Evolutionary conservation across 2,888 invertebrate genomes (phyloP).

Genomic region (Tetheella fluctuosa): DNA sequence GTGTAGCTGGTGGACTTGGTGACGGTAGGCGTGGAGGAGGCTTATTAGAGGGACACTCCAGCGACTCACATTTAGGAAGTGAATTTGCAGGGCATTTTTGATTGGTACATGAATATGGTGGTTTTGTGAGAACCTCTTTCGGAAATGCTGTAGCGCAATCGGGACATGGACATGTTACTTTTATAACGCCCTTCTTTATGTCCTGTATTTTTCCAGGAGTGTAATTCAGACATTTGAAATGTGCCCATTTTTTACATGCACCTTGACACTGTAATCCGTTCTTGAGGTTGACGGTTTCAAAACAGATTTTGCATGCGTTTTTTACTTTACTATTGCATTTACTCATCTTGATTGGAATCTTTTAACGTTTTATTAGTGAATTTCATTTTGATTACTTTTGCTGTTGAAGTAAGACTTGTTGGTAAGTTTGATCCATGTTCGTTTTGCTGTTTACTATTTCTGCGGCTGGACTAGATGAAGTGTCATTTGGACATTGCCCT

Average conservation of each 20-base stretch:
- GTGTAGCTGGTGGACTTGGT: not conserved
- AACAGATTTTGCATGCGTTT: constrained; percentile 62
- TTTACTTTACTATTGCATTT: constrained; percentile 46
- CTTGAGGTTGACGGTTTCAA: constrained; percentile 44
- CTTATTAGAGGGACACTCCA: constrained; percentile 30
- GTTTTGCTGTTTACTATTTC: not conserved
- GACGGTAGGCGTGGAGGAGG: not conserved
- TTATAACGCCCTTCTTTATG: constrained; percentile 55
- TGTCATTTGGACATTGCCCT: not conserved
- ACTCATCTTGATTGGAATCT: constrained; percentile 10
- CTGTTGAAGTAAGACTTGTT: not conserved
- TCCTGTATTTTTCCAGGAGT: constrained; percentile 58
- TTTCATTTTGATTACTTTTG: constrained; percentile 2
- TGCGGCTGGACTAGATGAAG: not conserved
- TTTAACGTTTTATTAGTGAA: not conserved
- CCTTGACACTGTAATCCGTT: constrained; percentile 64
- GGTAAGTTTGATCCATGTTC: not conserved
- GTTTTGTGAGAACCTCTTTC: constrained; percentile 33
- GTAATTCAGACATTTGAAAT: constrained; percentile 57
- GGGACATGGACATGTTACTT: constrained; percentile 59
- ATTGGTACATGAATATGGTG: constrained; percentile 38
- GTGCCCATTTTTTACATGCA: constrained; percentile 62
- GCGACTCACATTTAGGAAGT: constrained; percentile 24
- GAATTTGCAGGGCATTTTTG: constrained; percentile 40
- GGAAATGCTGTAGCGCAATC: constrained; percentile 42